phyloP scores from a whole-genome alignment of 2,113 vertebrate species.

The Podocnemis expansa region DNA sequence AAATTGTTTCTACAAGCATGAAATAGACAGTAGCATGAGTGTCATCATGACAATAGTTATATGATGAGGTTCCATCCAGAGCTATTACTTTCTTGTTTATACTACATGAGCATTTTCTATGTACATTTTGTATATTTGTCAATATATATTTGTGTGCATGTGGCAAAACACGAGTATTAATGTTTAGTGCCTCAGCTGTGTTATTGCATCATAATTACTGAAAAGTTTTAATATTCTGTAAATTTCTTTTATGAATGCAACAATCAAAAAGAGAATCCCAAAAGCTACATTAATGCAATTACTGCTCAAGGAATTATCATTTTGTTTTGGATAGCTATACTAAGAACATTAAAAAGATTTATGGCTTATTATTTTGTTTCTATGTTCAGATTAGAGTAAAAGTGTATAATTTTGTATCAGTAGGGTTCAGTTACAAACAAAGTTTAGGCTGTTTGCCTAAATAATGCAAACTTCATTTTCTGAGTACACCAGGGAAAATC shows the following conservation, averaged over 20 bases:
- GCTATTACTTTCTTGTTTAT: constrained; percentile 42
- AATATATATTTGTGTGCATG: neutral
- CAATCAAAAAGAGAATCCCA: neutral
- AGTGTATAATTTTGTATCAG: neutral
- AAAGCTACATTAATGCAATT: neutral
- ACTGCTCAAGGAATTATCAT: constrained; percentile 1
- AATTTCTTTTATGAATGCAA: constrained; percentile 20
- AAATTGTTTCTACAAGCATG: neutral
- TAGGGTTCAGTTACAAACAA: neutral
- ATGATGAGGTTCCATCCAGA: neutral
- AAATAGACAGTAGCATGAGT: constrained; percentile 6
- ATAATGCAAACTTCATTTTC: neutral
- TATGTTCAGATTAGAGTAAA: neutral
- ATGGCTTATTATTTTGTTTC: neutral
- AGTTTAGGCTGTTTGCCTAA: neutral
- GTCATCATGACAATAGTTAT: constrained; percentile 9
- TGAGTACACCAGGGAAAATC: neutral
- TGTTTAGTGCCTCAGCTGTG: constrained; percentile 7
- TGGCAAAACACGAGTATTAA: constrained; percentile 1
- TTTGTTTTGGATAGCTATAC: constrained; percentile 11
- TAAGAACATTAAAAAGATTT: neutral
- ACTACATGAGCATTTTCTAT: neutral
- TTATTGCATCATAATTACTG: constrained; percentile 33
- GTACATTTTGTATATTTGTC: neutral
- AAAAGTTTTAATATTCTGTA: constrained; percentile 25